These are phyloP conservation scores for Picathartes gymnocephalus DNA, from an alignment of 2,113 vertebrate species.

Conservation along the genomic window DNA sequence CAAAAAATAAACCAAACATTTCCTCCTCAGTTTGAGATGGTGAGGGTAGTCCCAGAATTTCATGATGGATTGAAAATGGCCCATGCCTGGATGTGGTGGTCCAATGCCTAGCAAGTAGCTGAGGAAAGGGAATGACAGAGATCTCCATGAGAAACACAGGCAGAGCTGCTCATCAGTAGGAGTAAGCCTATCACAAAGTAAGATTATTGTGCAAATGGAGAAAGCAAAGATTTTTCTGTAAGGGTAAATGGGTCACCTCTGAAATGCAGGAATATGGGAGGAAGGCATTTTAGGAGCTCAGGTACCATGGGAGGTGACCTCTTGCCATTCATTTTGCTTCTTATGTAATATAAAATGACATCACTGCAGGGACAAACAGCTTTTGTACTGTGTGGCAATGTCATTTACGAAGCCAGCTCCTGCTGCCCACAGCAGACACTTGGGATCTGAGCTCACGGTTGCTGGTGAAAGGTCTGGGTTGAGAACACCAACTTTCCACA, in stretches of 20 bases:
- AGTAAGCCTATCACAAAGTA: not conserved
- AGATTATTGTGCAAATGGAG: not conserved
- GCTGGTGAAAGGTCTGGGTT: not conserved
- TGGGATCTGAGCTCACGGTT: not conserved
- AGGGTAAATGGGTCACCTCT: not conserved
- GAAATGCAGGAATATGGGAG: not conserved
- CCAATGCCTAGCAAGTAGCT: not conserved
- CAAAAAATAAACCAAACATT: not conserved
- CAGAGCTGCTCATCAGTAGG: not conserved
- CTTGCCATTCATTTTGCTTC: not conserved
- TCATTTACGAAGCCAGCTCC: not conserved
- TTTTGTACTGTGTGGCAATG: not conserved
- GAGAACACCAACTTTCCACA: not conserved
- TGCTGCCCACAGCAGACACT: not conserved
- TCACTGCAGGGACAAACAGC: not conserved
- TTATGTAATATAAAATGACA: not conserved
- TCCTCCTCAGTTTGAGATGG: not conserved
- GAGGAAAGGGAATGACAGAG: not conserved
- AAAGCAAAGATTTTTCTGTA: not conserved
- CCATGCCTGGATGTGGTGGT: not conserved
- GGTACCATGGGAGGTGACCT: not conserved
- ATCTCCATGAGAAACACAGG: not conserved
- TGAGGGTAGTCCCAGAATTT: not conserved
- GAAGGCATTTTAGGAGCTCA: not conserved
- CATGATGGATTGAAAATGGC: not conserved